Evolutionary conservation across 1,140 invertebrate genomes (phyloP).

Genomic region (Rhyzopertha dominica): DNA sequence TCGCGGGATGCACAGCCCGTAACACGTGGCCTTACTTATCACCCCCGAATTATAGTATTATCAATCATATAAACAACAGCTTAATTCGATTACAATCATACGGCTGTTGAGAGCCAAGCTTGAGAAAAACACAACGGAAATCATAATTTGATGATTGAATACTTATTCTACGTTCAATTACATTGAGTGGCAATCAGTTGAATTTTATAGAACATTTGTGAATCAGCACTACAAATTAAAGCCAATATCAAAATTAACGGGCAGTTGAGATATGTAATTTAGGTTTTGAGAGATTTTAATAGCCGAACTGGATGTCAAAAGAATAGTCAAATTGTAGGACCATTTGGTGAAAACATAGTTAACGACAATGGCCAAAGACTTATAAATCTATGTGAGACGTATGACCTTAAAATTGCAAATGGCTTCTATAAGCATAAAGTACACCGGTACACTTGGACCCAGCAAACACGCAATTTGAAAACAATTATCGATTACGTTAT

Average conservation of each 20-base stretch:
- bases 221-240: no score
- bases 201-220: no score
- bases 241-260: no score
- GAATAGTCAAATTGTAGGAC: neutral
- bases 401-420: constrained; percentile 4
- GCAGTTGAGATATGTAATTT: no score
- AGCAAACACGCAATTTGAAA: constrained; percentile 1
- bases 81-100: constrained; percentile 19
- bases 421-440: constrained; percentile 8
- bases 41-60: constrained; percentile 19
- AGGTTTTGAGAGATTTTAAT: neutral
- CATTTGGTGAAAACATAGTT: constrained; percentile 3
- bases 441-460: no score
- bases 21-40: constrained; percentile 19
- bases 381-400: neutral
- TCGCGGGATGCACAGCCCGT: constrained; percentile 9
- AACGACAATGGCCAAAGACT: constrained; percentile 2
- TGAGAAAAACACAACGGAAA: no score
- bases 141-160: no score
- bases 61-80: constrained; percentile 21
- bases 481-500: constrained; percentile 2
- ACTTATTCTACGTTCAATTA: no score
- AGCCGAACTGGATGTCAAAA: neutral
- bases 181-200: no score
- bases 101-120: no score